Base-by-base conservation (phyloP, 2,888 invertebrate species). In the Carabus problematicus region DNA sequence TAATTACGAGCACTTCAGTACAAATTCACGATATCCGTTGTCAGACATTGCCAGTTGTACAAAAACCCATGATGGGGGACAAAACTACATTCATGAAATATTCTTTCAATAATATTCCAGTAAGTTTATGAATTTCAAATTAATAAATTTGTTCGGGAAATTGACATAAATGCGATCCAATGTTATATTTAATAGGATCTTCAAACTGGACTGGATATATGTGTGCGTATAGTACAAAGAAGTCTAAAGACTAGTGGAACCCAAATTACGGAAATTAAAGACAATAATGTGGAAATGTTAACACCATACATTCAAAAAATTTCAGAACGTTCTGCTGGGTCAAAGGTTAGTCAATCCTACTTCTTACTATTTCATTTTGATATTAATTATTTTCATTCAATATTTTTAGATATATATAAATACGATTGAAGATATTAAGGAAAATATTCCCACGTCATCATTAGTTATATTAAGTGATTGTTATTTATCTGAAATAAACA, bases 381-480 rank as follows among this genome's bases (percentile, higher is more conserved):
- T 47, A 47, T 52, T 18, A 18, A 52, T 52, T 52, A 1, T 9
- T 14, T 52, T 29, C 2, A 29, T 29, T 29, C 2, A 3, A 29
- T 29, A 29, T 6, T 3, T 52, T 19, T 52, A 52, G 52, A 52
- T 52, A 52, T 19, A 12, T 9, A 8, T 52, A 52, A 52, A 52
- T 52, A 52, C 7, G 9, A 9, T 52, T 9, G 19, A 52, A 18
- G 18, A 14, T 52, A 18, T 52, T 9, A 16, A 11, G 9, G 18
- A 16, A 7, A 18, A 52, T 52, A 52, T 52, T 16, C 52, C 52
- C 4, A 52, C 19, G 19, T 52, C 52, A 52, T 52, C 52, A 14
- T 19, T 52, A 52, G 19, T 11, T 12, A 18, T 52, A 9, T 18
- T 52, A 16, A 12, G 52, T 16, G 52, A 4, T 18, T 16, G 18